Base-by-base conservation (phyloP, 2,113 vertebrate species). In the Megalops atlanticus region DNA sequence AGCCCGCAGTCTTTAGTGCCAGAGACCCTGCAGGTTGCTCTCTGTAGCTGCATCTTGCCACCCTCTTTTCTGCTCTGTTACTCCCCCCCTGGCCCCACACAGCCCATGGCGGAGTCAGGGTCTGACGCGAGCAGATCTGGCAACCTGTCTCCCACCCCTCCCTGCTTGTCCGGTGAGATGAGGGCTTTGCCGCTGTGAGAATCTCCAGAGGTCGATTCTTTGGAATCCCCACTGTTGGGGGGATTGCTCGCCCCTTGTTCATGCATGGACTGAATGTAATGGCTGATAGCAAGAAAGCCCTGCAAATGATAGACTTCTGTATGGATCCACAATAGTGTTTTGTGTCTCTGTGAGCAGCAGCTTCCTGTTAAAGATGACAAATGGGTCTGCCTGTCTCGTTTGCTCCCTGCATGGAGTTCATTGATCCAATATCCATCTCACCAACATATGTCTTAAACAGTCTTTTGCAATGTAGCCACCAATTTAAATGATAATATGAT, bases 131-230 rank as follows among this genome's bases (percentile, higher is more conserved):
- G 70, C 15, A 45, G n/a, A 58, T 69, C 74, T 78, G 78, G 71
- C 70, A 74, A 38, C 45, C 45, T 47, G 6, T 47, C 6, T 14
- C 1, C 45, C 45, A 49, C 45, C 45, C 45, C 16, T 11, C 45
- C 31, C 69, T 21, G 69, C 69, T 3, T 33, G 69, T 38, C 35
- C n/a, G n/a, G n/a, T n/a, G n/a, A n/a, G n/a, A n/a, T 49, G 45
- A 16, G 8, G 45, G 8, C 16, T 38, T 71, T 71, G 16, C 31
- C 69, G 27, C 31, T 21, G 33, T 2, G 18, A 35, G 69, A 71
- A 71, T 71, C 69, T 15, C 69, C 69, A 71, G 16, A 38, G 69
- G 36, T 15, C 16, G 68, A 35, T 70, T 70, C 68, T 70, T 70
- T 7, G 35, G 68, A 24, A 31, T 31, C 11, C 24, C 58, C 10